A percentile compares a stretch with the other conserved stretches of the same genome.
Evolutionary conservation across 2,113 vertebrate genomes (phyloP).

Genomic region (Ciconia boyciana): DNA sequence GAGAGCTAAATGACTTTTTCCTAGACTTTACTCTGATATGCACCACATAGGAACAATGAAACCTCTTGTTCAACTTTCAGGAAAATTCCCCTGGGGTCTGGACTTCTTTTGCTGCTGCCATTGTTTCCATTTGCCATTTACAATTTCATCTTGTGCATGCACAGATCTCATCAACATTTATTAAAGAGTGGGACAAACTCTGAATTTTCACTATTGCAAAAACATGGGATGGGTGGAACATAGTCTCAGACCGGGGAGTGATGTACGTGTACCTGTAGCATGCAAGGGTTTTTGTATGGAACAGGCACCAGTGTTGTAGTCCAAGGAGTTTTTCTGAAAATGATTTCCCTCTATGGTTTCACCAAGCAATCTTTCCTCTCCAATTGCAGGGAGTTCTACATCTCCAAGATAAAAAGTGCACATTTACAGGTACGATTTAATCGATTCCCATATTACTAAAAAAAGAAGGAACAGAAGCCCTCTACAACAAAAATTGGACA

Average conservation of each 20-base stretch:
- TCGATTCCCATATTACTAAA: neutral
- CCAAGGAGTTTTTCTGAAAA: neutral
- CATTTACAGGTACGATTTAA: neutral
- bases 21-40: neutral
- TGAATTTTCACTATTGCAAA: neutral
- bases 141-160: neutral
- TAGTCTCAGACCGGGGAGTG: rapidly evolving
- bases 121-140: neutral
- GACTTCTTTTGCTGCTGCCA: neutral
- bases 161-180: neutral
- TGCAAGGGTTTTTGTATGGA: neutral
- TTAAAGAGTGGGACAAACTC: neutral
- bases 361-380: neutral
- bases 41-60: neutral
- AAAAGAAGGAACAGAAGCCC: neutral
- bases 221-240: neutral
- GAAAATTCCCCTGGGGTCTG: neutral
- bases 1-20: neutral
- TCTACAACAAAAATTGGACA: neutral
- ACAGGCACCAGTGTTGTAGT: neutral
- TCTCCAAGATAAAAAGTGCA: neutral
- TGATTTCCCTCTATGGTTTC: neutral
- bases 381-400: neutral
- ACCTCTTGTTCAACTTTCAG: neutral
- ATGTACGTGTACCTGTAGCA: rapidly evolving